These are phyloP conservation scores for Eupithecia tripunctaria DNA, from an alignment of 2,888 invertebrate species.

Conservation along the genomic window DNA sequence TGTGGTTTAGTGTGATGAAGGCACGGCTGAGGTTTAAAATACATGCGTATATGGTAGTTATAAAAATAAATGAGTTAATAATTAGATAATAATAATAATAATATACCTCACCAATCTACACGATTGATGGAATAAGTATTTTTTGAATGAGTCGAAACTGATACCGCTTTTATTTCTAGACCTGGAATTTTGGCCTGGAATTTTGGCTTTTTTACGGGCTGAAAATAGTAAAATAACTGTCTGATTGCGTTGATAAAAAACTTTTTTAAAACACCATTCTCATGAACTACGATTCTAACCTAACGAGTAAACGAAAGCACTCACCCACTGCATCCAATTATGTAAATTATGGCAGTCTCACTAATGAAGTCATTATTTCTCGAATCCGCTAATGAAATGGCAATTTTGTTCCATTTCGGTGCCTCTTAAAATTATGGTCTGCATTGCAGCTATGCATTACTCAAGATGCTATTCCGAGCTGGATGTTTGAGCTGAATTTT, in stretches of 20 bases:
- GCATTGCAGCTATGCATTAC: not conserved
- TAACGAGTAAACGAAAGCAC: not conserved
- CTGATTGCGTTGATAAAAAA: not conserved
- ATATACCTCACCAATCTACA: too few relatives aligned
- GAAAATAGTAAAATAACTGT: too few relatives aligned
- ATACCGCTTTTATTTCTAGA: too few relatives aligned
- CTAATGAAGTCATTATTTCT: slow-evolving; percentile 26
- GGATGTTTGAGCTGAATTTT: not conserved
- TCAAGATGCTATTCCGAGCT: not conserved
- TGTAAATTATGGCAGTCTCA: slow-evolving; percentile 4
- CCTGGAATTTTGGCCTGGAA: too few relatives aligned
- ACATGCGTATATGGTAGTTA: too few relatives aligned
- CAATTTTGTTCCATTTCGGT: slow-evolving; percentile 17
- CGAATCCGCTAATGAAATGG: slow-evolving; percentile 22
- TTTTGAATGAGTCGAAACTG: too few relatives aligned
- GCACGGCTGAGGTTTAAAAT: too few relatives aligned
- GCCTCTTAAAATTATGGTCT: not conserved
- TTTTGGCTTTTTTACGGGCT: too few relatives aligned
- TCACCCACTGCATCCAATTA: not conserved
- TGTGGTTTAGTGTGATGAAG: too few relatives aligned
- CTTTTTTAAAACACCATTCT: not conserved
- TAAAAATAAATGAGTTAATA: too few relatives aligned
- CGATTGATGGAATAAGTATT: too few relatives aligned
- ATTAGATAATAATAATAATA: too few relatives aligned
- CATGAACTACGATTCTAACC: not conserved